Base-by-base conservation (phyloP, 2,113 vertebrate genomes). In the Neotoma lepida region DNA sequence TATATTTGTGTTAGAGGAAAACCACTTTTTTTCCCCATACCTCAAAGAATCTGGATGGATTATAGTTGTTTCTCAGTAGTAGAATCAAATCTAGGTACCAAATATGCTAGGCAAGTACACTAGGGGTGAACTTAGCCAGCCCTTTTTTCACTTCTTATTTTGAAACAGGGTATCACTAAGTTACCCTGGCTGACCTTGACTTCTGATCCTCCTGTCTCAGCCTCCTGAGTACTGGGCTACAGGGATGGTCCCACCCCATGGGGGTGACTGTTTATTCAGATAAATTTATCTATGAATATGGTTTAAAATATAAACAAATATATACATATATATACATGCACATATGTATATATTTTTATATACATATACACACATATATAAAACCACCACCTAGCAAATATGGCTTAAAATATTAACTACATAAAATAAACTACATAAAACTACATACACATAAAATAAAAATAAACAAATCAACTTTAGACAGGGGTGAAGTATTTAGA, bases 41-140 rank as follows among this genome's bases (percentile, higher is more conserved):
- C 28, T 94, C 35, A 93, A 90, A 77, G 46, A 90, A 73, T 70
- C n/a, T 70, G 58, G n/a, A 91, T 51, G 46, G 26, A 70, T 54
- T 39, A 84, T 39, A 73, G 41, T 35, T 84, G 26, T 66, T 49
- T 66, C 15, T 64, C 17, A 66, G 61, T 30, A 18, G 3, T 30
- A 44, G 81, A 14, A 84, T 44, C 58, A 44, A 84, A 44, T 9
- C 7, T 44, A 44, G n/a, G 24, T 61, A 8, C 1, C 30, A 3
- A 41, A 66, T 9, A 33, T 49, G 61, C 82, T 84, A 14, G 76
- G 13, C 14, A 84, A 41, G 14, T 44, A 39, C 39, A 9, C 13
- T 18, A 56, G 26, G 26, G 8, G 14, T 86, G 5, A 86, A 33
- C 61, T 46, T 64, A 86, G 49, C 61, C 17, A 64, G 8, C 18